These are phyloP conservation scores for Tanytarsus gracilentus DNA, from an alignment of 2,888 invertebrate genomes.

Conservation along the genomic window DNA sequence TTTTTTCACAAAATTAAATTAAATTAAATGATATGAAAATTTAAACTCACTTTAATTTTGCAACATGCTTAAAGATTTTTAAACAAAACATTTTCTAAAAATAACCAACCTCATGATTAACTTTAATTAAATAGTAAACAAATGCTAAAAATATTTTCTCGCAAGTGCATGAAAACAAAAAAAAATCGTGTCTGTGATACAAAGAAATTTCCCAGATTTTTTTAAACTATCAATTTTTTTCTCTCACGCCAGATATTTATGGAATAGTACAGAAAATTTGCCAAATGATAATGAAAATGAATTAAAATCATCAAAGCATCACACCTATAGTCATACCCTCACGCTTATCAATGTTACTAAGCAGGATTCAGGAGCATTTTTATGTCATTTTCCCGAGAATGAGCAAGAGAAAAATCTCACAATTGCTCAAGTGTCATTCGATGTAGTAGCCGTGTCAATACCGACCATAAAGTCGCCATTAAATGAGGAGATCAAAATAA, in stretches of 20 bases:
- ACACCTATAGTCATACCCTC: constrained; percentile 40
- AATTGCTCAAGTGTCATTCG: constrained; percentile 37
- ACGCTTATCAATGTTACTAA: constrained; percentile 48
- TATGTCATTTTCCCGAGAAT: constrained; percentile 46
- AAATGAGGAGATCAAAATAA: constrained; percentile 45
- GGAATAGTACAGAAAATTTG: constrained; percentile 38
- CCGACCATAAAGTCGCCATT: constrained; percentile 43
- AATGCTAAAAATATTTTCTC: too few species aligned
- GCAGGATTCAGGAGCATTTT: constrained; percentile 52
- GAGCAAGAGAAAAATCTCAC: constrained; percentile 35
- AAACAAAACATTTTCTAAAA: too few species aligned
- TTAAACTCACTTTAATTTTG: too few species aligned
- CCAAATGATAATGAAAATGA: constrained; percentile 14
- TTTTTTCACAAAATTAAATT: constrained; percentile 30
- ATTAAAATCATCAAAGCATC: background rate
- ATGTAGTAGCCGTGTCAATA: constrained; percentile 43
- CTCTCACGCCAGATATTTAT: constrained; percentile 38
- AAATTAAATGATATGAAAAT: too few species aligned
- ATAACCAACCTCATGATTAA: too few species aligned
- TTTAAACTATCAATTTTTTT: constrained; percentile 30
- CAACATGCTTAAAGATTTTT: too few species aligned
- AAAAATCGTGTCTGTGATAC: too few species aligned
- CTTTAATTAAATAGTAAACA: too few species aligned
- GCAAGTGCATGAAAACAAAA: too few species aligned
- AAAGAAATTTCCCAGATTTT: too few species aligned